These are phyloP conservation scores for Hypocryptadius cinnamomeus DNA, from an alignment of 2,113 vertebrate genomes.

Conservation along the genomic window DNA sequence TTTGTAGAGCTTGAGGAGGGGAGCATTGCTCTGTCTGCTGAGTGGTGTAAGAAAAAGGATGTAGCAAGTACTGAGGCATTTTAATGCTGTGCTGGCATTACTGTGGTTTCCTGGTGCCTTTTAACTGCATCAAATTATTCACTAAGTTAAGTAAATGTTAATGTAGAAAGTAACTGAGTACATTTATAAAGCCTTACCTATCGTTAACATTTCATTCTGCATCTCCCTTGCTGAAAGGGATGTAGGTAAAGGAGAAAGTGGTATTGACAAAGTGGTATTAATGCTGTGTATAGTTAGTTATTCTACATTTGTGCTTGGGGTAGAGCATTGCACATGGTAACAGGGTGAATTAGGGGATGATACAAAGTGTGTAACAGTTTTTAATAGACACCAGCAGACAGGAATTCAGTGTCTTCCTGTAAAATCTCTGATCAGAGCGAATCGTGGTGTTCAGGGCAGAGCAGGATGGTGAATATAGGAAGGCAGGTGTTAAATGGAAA, in stretches of 20 bases:
- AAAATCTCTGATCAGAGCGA: slow-evolving; percentile 42
- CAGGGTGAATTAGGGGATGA: neutral
- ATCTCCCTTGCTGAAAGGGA: neutral
- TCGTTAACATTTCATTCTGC: neutral
- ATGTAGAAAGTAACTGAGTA: neutral
- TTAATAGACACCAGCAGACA: neutral
- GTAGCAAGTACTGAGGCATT: neutral
- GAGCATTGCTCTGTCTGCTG: neutral
- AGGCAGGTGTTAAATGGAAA: slow-evolving; percentile 58
- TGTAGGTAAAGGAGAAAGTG: neutral
- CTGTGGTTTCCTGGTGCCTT: neutral
- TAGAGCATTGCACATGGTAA: neutral
- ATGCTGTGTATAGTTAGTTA: neutral
- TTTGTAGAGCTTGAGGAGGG: neutral
- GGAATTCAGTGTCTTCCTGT: neutral
- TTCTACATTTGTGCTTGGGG: neutral
- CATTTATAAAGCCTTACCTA: neutral
- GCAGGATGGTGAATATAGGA: neutral
- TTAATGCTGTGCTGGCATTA: neutral
- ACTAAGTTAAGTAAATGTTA: neutral
- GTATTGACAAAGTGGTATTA: neutral
- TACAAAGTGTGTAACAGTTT: neutral
- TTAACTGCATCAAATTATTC: neutral
- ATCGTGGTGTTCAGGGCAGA: slow-evolving; percentile 35
- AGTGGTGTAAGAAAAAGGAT: neutral